Percentiles rank a stretch among this genome's conserved stretches.
phyloP scores from a whole-genome alignment of 1,140 invertebrate species.

The Euschistus heros region DNA sequence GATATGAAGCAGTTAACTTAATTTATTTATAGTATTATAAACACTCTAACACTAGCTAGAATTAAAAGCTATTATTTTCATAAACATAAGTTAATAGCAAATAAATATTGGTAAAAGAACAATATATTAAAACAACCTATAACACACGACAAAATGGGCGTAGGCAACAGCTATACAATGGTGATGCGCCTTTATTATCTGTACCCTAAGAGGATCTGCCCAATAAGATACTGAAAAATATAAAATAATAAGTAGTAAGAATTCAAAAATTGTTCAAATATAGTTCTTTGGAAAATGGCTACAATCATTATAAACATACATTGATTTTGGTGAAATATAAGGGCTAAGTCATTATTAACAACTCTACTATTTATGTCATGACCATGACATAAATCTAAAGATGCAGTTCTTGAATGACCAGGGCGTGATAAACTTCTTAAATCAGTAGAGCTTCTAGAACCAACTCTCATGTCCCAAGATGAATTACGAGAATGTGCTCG shows the following conservation, averaged over 20 bases:
- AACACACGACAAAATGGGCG: conserved; percentile 89
- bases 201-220: conserved; percentile 75
- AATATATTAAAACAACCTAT: conserved; percentile 48
- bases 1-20: neutral
- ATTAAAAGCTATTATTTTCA: too few relatives aligned
- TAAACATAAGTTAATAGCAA: too few relatives aligned
- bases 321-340: conserved; percentile 51
- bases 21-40: too few relatives aligned
- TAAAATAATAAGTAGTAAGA: conserved; percentile 1
- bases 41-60: too few relatives aligned
- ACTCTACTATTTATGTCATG: conserved; percentile 68
- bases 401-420: conserved; percentile 71
- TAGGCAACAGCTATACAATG: conserved; percentile 97
- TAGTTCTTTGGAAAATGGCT: conserved; percentile 11
- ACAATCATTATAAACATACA: conserved; percentile 36
- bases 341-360: conserved; percentile 55
- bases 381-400: conserved; percentile 66
- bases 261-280: conserved; percentile 1
- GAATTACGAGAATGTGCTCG: conserved; percentile 59
- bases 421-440: conserved; percentile 31
- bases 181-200: conserved; percentile 93
- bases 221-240: conserved; percentile 46
- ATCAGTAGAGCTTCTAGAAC: conserved; percentile 37
- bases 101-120: too few relatives aligned
- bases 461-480: conserved; percentile 60